Evolutionary conservation across 2,797 vertebrate species (phyloP).

Genomic region (Borostomias antarcticus): DNA sequence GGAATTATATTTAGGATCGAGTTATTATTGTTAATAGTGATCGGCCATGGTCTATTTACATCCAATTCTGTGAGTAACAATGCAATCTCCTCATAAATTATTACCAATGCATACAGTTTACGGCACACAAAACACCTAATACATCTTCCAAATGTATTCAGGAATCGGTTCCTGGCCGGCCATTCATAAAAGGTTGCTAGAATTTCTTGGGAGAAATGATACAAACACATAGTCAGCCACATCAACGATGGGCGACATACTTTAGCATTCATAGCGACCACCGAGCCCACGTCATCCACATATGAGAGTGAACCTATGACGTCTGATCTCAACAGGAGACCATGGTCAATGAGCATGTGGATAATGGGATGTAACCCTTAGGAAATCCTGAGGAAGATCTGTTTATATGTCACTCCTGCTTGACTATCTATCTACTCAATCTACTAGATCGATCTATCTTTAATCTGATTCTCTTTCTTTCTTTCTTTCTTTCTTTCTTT

Average conservation of each 20-base stretch:
- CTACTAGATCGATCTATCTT: too few relatives aligned
- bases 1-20: constrained; percentile 53
- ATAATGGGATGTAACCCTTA: too few relatives aligned
- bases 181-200: neutral
- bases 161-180: too few relatives aligned
- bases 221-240: neutral
- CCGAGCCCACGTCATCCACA: neutral
- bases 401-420: too few relatives aligned
- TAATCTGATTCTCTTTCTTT: too few relatives aligned
- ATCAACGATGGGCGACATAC: too few relatives aligned
- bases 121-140: neutral
- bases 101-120: constrained; percentile 31
- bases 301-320: neutral
- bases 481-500: too few relatives aligned
- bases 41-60: constrained; percentile 49
- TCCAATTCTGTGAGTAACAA: constrained; percentile 54
- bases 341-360: neutral
- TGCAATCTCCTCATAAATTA: constrained; percentile 59
- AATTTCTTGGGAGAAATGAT: neutral
- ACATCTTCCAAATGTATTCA: neutral
- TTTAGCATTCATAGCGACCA: neutral
- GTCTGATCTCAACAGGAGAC: neutral
- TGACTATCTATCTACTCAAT: too few relatives aligned
- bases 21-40: constrained; percentile 63
- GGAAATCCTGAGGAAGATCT: too few relatives aligned